A percentile compares a stretch with the other conserved stretches of the same genome.
phyloP scores from a whole-genome alignment of 2,797 vertebrate species.

The Adrianichthys oophorus region DNA sequence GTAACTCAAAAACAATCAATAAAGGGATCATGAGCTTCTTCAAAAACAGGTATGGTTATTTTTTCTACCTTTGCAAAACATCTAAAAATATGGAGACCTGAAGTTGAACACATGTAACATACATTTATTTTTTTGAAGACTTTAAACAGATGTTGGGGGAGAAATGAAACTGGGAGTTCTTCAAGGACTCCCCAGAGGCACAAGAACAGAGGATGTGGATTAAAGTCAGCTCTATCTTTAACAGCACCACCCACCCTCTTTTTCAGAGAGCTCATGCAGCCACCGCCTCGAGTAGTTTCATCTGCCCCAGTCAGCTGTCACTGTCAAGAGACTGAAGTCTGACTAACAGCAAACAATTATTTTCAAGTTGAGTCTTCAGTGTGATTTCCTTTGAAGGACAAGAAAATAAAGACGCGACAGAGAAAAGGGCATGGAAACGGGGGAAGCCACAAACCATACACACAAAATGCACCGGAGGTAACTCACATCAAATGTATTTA shows the following conservation, averaged over 20 bases:
- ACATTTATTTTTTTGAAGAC: no score
- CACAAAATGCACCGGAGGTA: no score
- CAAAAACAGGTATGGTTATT: no score
- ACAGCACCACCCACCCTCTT: constrained; percentile 33
- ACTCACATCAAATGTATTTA: no score
- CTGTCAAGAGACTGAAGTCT: constrained; percentile 5
- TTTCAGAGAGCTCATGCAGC: constrained; percentile 19
- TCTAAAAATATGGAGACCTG: no score
- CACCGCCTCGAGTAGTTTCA: constrained; percentile 2
- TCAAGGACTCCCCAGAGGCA: constrained; percentile 45
- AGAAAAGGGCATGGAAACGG: neutral
- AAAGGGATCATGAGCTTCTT: no score
- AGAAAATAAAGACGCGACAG: neutral
- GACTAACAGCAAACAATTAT: constrained; percentile 9
- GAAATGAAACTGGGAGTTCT: constrained; percentile 3
- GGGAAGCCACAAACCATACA: no score
- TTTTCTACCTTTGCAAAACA: no score
- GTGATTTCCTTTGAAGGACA: constrained; percentile 1
- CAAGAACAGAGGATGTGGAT: constrained; percentile 31
- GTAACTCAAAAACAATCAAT: no score
- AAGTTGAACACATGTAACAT: no score
- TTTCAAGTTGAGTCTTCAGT: neutral
- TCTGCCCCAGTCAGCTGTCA: constrained; percentile 7
- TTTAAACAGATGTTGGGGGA: no score
- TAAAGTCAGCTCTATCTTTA: constrained; percentile 38